Conservation (phyloP, 92 coral and sea anemone species). For the Plumapathes pennacea region DNA sequence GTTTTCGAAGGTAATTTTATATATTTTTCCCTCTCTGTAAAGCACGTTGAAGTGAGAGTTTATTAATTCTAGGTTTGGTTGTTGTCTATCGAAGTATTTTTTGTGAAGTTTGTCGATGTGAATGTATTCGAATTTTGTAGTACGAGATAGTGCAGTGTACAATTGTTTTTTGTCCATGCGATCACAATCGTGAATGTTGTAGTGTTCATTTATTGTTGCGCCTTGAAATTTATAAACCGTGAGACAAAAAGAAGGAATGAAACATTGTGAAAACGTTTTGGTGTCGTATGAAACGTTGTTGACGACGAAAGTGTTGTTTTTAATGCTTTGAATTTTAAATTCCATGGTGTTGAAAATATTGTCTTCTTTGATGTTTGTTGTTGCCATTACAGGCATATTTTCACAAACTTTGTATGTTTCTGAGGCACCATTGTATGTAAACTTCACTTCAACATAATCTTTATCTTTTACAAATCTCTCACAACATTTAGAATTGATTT, state of each 20-base stretch:
- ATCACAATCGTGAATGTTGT: constrained; percentile 8
- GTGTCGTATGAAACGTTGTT: background rate
- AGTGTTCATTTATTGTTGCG: constrained; percentile 2
- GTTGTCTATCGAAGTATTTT: too few relatives aligned
- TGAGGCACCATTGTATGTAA: background rate
- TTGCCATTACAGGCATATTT: constrained; percentile 1
- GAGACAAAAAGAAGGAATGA: constrained; percentile 8
- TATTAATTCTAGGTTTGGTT: too few relatives aligned
- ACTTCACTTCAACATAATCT: background rate
- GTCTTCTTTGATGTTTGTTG: constrained; percentile 5
- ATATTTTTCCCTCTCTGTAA: too few relatives aligned
- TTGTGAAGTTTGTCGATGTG: too few relatives aligned
- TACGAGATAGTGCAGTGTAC: background rate
- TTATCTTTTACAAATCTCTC: background rate
- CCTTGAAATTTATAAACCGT: constrained; percentile 18
- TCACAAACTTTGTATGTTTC: constrained; percentile 15
- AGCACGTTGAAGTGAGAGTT: too few relatives aligned
- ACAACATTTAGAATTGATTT: constrained; percentile 1
- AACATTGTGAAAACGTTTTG: background rate
- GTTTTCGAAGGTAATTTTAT: too few relatives aligned
- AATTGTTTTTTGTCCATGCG: constrained; percentile 1
- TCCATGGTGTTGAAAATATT: constrained; percentile 25
- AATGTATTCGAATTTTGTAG: background rate
- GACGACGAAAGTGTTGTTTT: background rate
- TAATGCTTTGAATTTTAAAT: background rate